These are phyloP conservation scores for Contarinia nasturtii DNA, from an alignment of 1,140 invertebrate genomes.

Conservation along the genomic window DNA sequence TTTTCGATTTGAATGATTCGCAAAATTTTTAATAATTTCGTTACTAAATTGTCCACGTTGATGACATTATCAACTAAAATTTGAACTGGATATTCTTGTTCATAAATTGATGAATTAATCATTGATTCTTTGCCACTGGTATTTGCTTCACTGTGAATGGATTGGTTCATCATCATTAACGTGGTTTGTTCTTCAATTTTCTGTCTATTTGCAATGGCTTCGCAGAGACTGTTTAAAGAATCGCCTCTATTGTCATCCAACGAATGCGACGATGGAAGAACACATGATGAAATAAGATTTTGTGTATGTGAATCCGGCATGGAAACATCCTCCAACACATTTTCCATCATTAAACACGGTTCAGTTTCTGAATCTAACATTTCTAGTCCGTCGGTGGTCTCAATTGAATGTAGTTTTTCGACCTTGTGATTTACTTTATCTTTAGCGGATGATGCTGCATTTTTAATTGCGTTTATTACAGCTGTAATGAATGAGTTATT, in stretches of 20 bases:
- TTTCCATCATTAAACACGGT: slow-evolving; percentile 58
- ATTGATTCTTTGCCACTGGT: too few relatives aligned
- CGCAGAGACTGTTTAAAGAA: slow-evolving; percentile 42
- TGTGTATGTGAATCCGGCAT: slow-evolving; percentile 42
- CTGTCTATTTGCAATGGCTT: slow-evolving; percentile 38
- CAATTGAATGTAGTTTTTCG: slow-evolving; percentile 2
- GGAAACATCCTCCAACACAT: slow-evolving; percentile 42
- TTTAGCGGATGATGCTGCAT: slow-evolving; percentile 29
- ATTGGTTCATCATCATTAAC: slow-evolving; percentile 5
- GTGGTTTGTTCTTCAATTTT: slow-evolving; percentile 20
- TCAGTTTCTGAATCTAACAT: slow-evolving; percentile 59
- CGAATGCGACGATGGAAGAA: slow-evolving; percentile 20
- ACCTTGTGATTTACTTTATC: neutral
- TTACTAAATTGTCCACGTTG: slow-evolving; percentile 51
- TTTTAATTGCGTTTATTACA: slow-evolving; percentile 44
- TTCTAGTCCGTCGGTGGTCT: slow-evolving; percentile 36
- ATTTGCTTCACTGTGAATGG: too few relatives aligned
- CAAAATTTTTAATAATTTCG: slow-evolving; percentile 51
- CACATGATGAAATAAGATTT: slow-evolving; percentile 41
- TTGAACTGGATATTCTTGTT: slow-evolving; percentile 23
- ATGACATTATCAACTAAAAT: slow-evolving; percentile 51
- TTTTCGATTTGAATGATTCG: slow-evolving; percentile 48
- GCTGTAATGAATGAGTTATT: slow-evolving; percentile 43
- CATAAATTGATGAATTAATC: slow-evolving; percentile 23
- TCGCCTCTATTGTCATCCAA: slow-evolving; percentile 26